Conservation (phyloP, 2,888 invertebrate genomes). For the Lasioglossum lativentre region DNA sequence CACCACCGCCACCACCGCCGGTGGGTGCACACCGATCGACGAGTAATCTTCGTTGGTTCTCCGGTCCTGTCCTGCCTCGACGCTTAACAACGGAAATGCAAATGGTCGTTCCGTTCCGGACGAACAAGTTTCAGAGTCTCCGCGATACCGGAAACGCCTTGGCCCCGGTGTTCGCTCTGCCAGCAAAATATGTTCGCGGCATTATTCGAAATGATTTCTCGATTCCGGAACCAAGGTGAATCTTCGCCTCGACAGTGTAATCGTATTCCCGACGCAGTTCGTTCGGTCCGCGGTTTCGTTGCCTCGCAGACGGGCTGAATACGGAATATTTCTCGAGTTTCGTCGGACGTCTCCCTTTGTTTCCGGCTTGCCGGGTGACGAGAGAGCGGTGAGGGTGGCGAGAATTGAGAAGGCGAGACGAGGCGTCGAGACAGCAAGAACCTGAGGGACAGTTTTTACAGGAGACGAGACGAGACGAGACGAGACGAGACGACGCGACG, state of each 20-base stretch:
- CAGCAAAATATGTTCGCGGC: constrained; percentile 52
- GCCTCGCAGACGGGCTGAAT: constrained; percentile 25
- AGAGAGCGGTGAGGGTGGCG: neutral
- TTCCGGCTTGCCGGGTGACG: constrained; percentile 12
- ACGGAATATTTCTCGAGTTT: constrained; percentile 56
- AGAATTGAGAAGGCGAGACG: neutral
- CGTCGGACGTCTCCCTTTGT: constrained; percentile 37
- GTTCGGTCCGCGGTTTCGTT: constrained; percentile 33
- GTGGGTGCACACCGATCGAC: neutral
- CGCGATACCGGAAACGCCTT: constrained; percentile 43
- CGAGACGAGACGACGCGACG: neutral
- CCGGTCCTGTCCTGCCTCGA: constrained; percentile 28
- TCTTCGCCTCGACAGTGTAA: constrained; percentile 41
- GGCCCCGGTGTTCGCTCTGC: constrained; percentile 23
- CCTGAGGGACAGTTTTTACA: constrained; percentile 1
- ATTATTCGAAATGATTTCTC: constrained; percentile 58
- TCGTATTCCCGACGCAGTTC: constrained; percentile 44
- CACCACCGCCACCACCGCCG: no score
- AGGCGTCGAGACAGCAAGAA: neutral
- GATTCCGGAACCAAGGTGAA: constrained; percentile 27
- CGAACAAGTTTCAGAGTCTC: constrained; percentile 45
- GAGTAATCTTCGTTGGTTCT: neutral
- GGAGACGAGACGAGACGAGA: neutral
- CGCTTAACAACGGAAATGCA: constrained; percentile 63
- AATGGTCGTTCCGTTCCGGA: constrained; percentile 54